phyloP scores from a whole-genome alignment of 2,888 invertebrate species.

The Sclerodermus sp. region DNA sequence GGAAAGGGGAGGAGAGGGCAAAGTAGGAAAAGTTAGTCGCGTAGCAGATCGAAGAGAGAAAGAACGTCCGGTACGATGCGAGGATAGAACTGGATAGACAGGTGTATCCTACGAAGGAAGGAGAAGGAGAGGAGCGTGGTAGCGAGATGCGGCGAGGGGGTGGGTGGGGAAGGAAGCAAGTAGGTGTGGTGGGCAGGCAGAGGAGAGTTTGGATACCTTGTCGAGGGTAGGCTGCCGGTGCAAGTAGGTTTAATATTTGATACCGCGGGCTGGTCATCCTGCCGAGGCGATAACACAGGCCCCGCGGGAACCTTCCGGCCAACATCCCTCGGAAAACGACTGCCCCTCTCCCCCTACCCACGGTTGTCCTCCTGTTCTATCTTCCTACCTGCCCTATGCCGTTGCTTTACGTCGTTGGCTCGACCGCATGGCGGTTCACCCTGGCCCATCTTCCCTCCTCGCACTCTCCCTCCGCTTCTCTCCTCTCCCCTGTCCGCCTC shows the following conservation, averaged over 20 bases:
- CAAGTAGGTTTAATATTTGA: constrained; percentile 58
- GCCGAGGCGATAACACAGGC: constrained; percentile 58
- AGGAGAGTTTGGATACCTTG: constrained; percentile 37
- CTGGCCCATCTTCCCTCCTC: neutral
- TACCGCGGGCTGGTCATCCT: constrained; percentile 57
- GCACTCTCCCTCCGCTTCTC: constrained; percentile 8
- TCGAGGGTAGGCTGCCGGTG: constrained; percentile 48
- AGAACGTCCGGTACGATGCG: too few species aligned
- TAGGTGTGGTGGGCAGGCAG: constrained; percentile 11
- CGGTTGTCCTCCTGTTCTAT: constrained; percentile 10
- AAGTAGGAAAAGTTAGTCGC: too few species aligned
- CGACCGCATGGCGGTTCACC: neutral
- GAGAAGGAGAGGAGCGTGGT: constrained; percentile 14
- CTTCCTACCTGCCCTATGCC: constrained; percentile 17
- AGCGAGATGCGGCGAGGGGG: constrained; percentile 22
- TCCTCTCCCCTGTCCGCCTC: constrained; percentile 3
- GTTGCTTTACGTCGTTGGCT: constrained; percentile 1
- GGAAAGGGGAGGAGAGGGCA: too few species aligned
- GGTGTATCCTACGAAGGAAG: too few species aligned
- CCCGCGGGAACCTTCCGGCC: constrained; percentile 56
- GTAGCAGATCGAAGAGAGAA: too few species aligned
- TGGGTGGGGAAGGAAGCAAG: constrained; percentile 12
- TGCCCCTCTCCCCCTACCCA: constrained; percentile 25
- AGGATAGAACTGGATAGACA: neutral
- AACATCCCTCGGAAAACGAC: constrained; percentile 55